Conservation (phyloP, 2,888 invertebrate species). For the Lochmaea capreae region DNA sequence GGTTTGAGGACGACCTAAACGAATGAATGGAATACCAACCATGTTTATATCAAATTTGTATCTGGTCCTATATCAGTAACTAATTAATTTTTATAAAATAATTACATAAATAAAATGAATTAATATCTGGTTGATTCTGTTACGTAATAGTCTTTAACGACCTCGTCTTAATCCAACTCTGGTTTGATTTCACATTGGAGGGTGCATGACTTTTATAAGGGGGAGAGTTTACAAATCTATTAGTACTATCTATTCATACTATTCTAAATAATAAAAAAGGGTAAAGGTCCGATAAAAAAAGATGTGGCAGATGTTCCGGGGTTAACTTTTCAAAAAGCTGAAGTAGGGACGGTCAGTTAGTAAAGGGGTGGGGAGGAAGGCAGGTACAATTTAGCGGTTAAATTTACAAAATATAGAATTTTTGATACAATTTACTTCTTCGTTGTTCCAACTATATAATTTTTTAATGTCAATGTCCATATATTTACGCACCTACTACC, state of each 20-base stretch:
- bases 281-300: slow-evolving; percentile 31
- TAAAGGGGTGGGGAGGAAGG: neutral
- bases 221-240: slow-evolving; percentile 32
- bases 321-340: slow-evolving; percentile 24
- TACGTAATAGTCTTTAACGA: neutral
- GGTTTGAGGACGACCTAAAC: too few relatives aligned
- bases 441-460: neutral
- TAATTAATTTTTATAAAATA: too few relatives aligned
- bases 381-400: neutral
- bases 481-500: neutral
- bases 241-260: slow-evolving; percentile 33
- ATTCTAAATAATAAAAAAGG: slow-evolving; percentile 29
- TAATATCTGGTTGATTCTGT: neutral
- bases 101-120: neutral
- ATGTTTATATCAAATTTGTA: too few relatives aligned
- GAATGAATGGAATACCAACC: too few relatives aligned
- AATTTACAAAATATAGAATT: neutral
- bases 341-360: slow-evolving; percentile 25
- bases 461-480: neutral
- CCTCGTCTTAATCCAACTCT: neutral
- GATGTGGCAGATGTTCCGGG: slow-evolving; percentile 30
- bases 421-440: neutral
- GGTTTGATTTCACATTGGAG: slow-evolving; percentile 6
- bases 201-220: slow-evolving; percentile 8
- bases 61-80: too few relatives aligned